Evolutionary conservation across 2,888 invertebrate genomes (phyloP).

Genomic region (Branchipolynoe longqiensis): DNA sequence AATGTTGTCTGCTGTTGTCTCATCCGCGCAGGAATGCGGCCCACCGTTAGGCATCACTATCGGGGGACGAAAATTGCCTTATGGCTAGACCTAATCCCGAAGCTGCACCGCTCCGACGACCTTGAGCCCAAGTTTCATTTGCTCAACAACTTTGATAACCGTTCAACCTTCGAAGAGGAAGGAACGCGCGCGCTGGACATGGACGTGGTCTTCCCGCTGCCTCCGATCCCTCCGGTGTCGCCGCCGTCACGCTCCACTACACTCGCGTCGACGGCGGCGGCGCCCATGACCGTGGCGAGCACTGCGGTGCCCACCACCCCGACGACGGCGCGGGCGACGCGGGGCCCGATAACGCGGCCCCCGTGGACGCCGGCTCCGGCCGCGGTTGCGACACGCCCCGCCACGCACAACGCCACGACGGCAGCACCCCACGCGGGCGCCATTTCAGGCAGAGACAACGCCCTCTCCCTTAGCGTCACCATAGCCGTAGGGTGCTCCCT

Average conservation of each 20-base stretch:
- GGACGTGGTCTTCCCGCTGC: constrained; percentile 70
- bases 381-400: constrained; percentile 3
- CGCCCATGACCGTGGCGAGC: constrained; percentile 38
- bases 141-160: constrained; percentile 91
- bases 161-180: constrained; percentile 91
- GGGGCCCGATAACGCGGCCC: neutral
- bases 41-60: constrained; percentile 95
- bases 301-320: neutral
- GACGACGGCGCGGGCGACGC: neutral
- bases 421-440: constrained; percentile 35
- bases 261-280: constrained; percentile 43
- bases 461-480: constrained; percentile 76
- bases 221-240: constrained; percentile 76
- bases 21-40: constrained; percentile 89
- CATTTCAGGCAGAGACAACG: constrained; percentile 52
- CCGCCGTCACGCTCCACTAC: constrained; percentile 62
- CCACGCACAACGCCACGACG: constrained; percentile 13
- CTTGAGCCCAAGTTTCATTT: constrained; percentile 93
- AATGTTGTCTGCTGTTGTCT: neutral
- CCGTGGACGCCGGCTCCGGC: neutral
- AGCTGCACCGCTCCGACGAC: constrained; percentile 90
- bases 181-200: constrained; percentile 58
- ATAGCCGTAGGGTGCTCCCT: constrained; percentile 97
- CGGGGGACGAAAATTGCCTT: constrained; percentile 96
- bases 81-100: constrained; percentile 96